These are phyloP conservation scores for Cuniculus paca DNA, from an alignment of 2,797 vertebrate genomes.

Conservation along the genomic window DNA sequence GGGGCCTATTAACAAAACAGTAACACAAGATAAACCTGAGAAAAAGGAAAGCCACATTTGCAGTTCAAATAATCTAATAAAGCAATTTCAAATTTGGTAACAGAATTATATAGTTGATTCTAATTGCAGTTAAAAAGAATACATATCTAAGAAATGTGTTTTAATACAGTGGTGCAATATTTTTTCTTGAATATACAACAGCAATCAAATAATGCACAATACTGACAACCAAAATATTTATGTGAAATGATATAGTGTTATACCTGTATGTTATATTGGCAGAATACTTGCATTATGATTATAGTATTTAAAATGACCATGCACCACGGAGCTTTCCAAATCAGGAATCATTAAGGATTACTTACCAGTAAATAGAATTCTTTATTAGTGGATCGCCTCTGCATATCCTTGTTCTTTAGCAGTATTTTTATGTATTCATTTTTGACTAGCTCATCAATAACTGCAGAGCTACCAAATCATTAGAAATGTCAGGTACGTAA, in stretches of 20 bases:
- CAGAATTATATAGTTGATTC: background rate
- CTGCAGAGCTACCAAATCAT: slow-evolving; percentile 83
- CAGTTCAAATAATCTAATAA: slow-evolving; percentile 47
- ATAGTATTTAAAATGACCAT: slow-evolving; percentile 14
- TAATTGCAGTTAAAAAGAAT: slow-evolving; percentile 44
- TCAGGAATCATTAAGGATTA: slow-evolving; percentile 78
- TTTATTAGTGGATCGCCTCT: slow-evolving; percentile 76
- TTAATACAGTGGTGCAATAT: slow-evolving; percentile 20
- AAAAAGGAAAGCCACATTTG: slow-evolving; percentile 45
- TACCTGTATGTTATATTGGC: background rate
- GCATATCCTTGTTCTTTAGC: slow-evolving; percentile 79
- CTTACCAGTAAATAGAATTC: slow-evolving; percentile 87
- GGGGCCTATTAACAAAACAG: slow-evolving; percentile 30
- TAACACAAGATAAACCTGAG: slow-evolving; percentile 25
- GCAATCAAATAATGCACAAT: slow-evolving; percentile 8
- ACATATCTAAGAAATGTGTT: slow-evolving; percentile 10
- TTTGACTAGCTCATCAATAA: slow-evolving; percentile 77
- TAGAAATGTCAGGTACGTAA: slow-evolving; percentile 86
- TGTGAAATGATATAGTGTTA: background rate
- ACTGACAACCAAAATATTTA: slow-evolving; percentile 31
- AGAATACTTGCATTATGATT: slow-evolving; percentile 44
- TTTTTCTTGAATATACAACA: slow-evolving; percentile 47
- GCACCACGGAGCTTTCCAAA: slow-evolving; percentile 58
- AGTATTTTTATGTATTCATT: slow-evolving; percentile 49
- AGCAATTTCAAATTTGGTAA: slow-evolving; percentile 41